Evolutionary conservation across 2,888 invertebrate genomes (phyloP).

Genomic region (Gymnocheta viridis): DNA sequence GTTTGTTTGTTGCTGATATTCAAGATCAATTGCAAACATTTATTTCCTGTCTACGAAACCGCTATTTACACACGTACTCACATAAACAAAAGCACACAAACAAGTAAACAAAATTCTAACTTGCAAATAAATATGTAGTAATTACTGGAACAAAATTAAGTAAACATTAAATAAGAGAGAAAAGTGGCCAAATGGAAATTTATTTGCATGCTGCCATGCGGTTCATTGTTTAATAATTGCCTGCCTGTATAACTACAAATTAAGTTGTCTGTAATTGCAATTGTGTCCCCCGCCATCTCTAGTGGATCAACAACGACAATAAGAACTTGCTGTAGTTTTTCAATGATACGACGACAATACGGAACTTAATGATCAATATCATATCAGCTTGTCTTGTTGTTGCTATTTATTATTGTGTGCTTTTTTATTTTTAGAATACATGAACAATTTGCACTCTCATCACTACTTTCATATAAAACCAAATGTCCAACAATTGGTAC

Average conservation of each 20-base stretch:
- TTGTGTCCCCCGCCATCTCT: neutral
- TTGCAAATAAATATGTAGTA: conserved; percentile 48
- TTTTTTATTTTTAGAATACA: conserved; percentile 28
- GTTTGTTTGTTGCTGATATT: conserved; percentile 61
- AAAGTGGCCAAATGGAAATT: conserved; percentile 34
- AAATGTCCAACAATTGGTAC: conserved; percentile 39
- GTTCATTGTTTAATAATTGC: neutral
- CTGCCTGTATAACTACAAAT: neutral
- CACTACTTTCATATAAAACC: conserved; percentile 50
- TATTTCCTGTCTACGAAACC: conserved; percentile 67
- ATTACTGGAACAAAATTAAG: conserved; percentile 49
- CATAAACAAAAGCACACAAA: neutral
- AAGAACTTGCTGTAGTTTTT: conserved; percentile 39
- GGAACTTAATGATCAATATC: conserved; percentile 64
- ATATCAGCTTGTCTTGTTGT: conserved; percentile 50
- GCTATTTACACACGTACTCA: neutral
- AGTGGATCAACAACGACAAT: conserved; percentile 34
- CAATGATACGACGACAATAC: conserved; percentile 58
- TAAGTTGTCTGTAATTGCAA: neutral
- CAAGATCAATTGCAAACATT: conserved; percentile 62
- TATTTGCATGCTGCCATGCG: neutral
- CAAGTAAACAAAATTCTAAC: conserved; percentile 17
- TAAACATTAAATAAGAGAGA: conserved; percentile 20
- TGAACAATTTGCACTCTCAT: conserved; percentile 41
- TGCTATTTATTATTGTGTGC: neutral